Conservation (phyloP, 2,888 invertebrate genomes). For the Lasioglossum marginatum region DNA sequence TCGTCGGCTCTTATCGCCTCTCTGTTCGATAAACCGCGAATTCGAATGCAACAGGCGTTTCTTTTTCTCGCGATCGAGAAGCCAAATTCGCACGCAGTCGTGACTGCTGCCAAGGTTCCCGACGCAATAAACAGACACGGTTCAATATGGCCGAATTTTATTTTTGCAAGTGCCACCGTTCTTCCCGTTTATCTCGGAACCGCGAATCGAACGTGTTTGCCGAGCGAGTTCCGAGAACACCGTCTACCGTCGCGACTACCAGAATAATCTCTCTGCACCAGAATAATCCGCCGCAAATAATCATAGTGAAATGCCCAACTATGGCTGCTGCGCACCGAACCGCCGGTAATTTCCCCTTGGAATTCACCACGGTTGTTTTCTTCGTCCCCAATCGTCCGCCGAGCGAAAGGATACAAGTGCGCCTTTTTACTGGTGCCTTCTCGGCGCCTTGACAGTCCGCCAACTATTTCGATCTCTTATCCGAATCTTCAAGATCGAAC, state of each 20-base stretch:
- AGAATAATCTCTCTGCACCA: background rate
- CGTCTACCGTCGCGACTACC: background rate
- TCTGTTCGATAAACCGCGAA: slow-evolving; percentile 3
- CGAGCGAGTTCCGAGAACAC: slow-evolving; percentile 44
- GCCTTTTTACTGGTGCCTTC: background rate
- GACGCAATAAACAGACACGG: background rate
- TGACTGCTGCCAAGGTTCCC: background rate
- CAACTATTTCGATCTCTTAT: background rate
- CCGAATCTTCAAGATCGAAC: background rate
- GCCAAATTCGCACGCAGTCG: background rate
- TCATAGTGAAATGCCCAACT: background rate
- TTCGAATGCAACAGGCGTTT: slow-evolving; percentile 9
- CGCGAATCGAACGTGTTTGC: slow-evolving; percentile 28
- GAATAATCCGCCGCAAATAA: slow-evolving; percentile 4
- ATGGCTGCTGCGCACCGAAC: background rate
- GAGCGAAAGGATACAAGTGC: background rate
- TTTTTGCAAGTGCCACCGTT: slow-evolving; percentile 52
- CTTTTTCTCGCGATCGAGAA: background rate
- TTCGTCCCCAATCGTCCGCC: background rate
- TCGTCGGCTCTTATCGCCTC: slow-evolving; percentile 9
- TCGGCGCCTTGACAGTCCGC: background rate
- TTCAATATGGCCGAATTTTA: slow-evolving; percentile 46
- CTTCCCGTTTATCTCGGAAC: slow-evolving; percentile 26
- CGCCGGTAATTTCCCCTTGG: background rate
- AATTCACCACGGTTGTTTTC: background rate